These are phyloP conservation scores for Gisinianus flammeolus DNA, from an alignment of 2,888 invertebrate species.

Conservation along the genomic window DNA sequence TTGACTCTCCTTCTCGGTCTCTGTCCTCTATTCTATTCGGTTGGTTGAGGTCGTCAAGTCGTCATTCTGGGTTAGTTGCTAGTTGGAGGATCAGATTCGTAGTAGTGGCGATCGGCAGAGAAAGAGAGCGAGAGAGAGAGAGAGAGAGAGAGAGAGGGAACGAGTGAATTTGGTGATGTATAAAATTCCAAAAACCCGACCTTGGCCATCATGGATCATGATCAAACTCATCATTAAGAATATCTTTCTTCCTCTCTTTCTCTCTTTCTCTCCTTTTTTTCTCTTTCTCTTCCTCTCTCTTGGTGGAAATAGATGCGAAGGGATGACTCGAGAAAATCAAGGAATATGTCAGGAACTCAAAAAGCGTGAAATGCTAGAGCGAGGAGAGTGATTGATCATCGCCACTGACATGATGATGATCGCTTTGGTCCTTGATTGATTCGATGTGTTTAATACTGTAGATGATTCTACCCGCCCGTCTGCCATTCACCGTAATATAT, in stretches of 20 bases:
- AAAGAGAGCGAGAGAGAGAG: background rate
- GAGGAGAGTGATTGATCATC: slow-evolving; percentile 37
- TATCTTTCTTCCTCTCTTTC: background rate
- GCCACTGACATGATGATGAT: slow-evolving; percentile 36
- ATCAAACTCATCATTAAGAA: background rate
- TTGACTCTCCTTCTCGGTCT: background rate
- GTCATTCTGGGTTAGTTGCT: background rate
- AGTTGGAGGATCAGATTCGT: background rate
- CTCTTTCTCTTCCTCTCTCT: background rate
- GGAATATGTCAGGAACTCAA: slow-evolving; percentile 42
- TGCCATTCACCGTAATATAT: slow-evolving; percentile 27
- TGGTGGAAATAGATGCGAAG: background rate
- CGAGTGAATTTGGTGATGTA: background rate
- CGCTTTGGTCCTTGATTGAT: slow-evolving; percentile 34
- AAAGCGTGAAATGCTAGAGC: slow-evolving; percentile 39
- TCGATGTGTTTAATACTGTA: slow-evolving; percentile 36
- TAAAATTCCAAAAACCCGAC: background rate
- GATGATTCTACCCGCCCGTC: slow-evolving; percentile 25
- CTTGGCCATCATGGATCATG: background rate
- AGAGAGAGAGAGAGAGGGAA: background rate
- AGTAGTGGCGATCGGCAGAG: background rate
- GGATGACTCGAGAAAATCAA: slow-evolving; percentile 25
- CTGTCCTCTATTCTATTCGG: background rate
- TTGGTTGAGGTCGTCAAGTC: background rate
- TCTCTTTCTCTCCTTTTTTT: background rate